Conservation (phyloP, 2,888 invertebrate genomes). For the Alentia gelatinosa region DNA sequence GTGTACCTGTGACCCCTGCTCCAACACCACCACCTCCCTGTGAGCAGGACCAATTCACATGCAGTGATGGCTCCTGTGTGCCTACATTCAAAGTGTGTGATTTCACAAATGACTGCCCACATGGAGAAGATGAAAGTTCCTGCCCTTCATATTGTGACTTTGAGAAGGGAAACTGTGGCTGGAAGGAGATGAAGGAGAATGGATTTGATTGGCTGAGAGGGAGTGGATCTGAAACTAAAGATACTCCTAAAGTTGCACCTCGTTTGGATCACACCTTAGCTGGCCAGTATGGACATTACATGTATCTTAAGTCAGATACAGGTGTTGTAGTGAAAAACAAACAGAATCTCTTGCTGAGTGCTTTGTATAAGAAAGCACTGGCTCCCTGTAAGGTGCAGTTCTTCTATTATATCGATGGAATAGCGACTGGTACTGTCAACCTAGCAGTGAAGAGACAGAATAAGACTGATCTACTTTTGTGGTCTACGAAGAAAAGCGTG, state of each 20-base stretch:
- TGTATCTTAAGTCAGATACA: constrained; percentile 67
- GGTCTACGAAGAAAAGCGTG: neutral
- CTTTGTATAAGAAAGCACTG: constrained; percentile 67
- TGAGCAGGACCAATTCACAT: constrained; percentile 67
- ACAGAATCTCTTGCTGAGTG: constrained; percentile 67
- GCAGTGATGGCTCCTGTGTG: constrained; percentile 67
- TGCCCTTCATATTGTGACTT: constrained; percentile 71
- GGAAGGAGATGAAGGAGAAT: constrained; percentile 67
- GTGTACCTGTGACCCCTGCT: neutral
- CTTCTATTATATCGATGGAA: constrained; percentile 71
- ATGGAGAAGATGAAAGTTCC: constrained; percentile 37
- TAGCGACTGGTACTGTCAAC: constrained; percentile 65
- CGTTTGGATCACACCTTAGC: constrained; percentile 67
- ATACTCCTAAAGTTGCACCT: constrained; percentile 71
- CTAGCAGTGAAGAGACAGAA: constrained; percentile 56
- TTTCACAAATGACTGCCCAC: constrained; percentile 63
- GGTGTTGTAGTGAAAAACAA: constrained; percentile 32
- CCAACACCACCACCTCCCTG: neutral
- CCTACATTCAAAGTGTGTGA: constrained; percentile 66
- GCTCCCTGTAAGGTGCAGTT: constrained; percentile 72
- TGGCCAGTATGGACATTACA: constrained; percentile 71
- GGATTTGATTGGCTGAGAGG: constrained; percentile 72
- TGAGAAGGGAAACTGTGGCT: constrained; percentile 73
- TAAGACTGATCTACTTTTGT: neutral
- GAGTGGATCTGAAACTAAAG: constrained; percentile 60